phyloP scores from a whole-genome alignment of 2,888 invertebrate species.

The Fragum sueziense region DNA sequence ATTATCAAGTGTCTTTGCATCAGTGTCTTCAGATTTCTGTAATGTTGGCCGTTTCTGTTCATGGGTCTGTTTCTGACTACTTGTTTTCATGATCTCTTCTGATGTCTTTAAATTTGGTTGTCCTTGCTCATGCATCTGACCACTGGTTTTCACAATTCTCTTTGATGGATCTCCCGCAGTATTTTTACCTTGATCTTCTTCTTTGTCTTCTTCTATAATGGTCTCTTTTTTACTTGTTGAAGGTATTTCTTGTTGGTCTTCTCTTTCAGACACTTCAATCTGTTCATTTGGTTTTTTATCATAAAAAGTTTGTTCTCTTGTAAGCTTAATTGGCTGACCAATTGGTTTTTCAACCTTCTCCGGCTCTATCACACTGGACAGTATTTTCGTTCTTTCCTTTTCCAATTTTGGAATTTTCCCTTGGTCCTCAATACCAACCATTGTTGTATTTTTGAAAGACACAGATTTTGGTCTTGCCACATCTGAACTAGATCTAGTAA shows the following conservation, averaged over 20 bases:
- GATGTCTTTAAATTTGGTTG: neutral
- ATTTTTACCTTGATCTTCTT: neutral
- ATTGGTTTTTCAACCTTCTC: neutral
- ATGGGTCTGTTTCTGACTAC: neutral
- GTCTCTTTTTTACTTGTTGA: neutral
- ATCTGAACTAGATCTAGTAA: neutral
- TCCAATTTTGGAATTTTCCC: neutral
- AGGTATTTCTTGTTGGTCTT: too few relatives aligned
- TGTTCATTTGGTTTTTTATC: neutral
- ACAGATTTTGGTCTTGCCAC: slow-evolving; percentile 10
- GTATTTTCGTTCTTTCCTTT: slow-evolving; percentile 44
- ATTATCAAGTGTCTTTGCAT: neutral
- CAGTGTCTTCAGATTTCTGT: neutral
- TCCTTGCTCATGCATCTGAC: neutral
- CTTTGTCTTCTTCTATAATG: neutral
- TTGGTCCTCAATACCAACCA: slow-evolving; percentile 13
- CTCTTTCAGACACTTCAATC: neutral
- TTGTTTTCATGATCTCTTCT: too few relatives aligned
- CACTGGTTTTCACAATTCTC: too few relatives aligned
- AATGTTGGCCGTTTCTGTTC: too few relatives aligned
- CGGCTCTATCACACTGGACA: slow-evolving; percentile 6
- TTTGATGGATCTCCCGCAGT: neutral
- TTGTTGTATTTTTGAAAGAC: slow-evolving; percentile 5
- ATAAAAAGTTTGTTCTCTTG: slow-evolving; percentile 22
- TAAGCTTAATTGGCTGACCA: neutral